phyloP scores from a whole-genome alignment of 2,888 invertebrate genomes.

The Coenonympha arcania region DNA sequence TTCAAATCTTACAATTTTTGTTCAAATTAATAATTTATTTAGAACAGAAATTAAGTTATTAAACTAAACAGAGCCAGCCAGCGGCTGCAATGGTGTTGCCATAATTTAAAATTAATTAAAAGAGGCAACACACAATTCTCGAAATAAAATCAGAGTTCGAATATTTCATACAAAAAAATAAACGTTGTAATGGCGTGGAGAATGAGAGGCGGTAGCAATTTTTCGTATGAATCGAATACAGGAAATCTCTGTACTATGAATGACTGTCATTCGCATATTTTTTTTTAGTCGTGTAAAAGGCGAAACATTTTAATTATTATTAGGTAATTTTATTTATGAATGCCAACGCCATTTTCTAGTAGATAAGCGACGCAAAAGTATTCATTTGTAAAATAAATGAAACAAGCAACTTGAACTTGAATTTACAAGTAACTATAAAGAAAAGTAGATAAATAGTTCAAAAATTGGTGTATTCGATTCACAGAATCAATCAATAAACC shows the following conservation, averaged over 20 bases:
- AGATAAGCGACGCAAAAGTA: no score
- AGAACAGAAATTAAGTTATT: slow-evolving; percentile 3
- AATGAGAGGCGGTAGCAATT: not conserved
- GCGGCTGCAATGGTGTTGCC: slow-evolving; percentile 29
- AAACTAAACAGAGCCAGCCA: slow-evolving; percentile 16
- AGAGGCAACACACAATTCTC: slow-evolving; percentile 37
- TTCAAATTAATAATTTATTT: not conserved
- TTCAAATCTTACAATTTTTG: slow-evolving; percentile 5
- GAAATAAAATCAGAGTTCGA: not conserved
- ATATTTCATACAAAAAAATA: not conserved
- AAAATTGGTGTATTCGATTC: not conserved
- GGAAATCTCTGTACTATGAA: no score
- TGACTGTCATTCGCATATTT: no score
- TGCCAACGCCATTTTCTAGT: no score
- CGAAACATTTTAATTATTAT: no score
- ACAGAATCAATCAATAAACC: not conserved
- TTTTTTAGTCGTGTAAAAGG: no score
- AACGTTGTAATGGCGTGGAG: no score
- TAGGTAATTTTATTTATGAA: no score
- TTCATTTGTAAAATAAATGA: no score
- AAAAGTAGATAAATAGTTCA: no score
- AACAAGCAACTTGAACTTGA: no score
- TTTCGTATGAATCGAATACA: not conserved
- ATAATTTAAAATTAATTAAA: slow-evolving; percentile 37
- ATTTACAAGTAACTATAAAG: not conserved